Evolutionary conservation across 1,140 invertebrate species (phyloP).

Genomic region (Wasmannia auropunctata): DNA sequence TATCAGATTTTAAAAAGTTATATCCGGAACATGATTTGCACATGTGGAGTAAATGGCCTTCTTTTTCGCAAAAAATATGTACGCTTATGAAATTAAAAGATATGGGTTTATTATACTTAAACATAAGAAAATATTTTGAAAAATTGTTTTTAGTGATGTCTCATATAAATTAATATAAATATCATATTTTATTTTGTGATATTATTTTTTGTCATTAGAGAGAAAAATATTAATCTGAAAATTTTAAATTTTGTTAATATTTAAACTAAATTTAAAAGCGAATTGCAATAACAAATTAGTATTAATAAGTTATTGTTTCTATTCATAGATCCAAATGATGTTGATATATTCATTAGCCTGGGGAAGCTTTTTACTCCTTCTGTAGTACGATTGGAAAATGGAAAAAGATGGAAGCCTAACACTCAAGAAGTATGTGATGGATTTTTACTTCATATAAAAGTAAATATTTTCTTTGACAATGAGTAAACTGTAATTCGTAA

Average conservation of each 20-base stretch:
- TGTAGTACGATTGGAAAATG: not conserved
- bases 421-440: not conserved
- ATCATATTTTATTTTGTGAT: too few species aligned
- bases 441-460: not conserved
- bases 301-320: not conserved
- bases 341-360: not conserved
- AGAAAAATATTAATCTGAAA: too few species aligned
- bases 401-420: not conserved
- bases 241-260: too few species aligned
- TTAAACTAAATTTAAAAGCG: not conserved
- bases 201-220: not conserved
- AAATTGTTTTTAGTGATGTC: too few species aligned
- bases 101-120: not conserved
- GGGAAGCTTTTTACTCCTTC: not conserved
- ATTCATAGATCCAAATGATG: not conserved
- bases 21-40: not conserved
- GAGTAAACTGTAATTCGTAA: not conserved
- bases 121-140: not conserved
- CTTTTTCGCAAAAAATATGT: not conserved
- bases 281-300: not conserved
- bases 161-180: too few species aligned
- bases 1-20: not conserved
- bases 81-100: not conserved
- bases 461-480: not conserved
- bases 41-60: not conserved